A percentile compares a stretch with the other conserved stretches of the same genome.
Evolutionary conservation across 2,888 invertebrate species (phyloP).

Genomic region (Polia nebulosa): DNA sequence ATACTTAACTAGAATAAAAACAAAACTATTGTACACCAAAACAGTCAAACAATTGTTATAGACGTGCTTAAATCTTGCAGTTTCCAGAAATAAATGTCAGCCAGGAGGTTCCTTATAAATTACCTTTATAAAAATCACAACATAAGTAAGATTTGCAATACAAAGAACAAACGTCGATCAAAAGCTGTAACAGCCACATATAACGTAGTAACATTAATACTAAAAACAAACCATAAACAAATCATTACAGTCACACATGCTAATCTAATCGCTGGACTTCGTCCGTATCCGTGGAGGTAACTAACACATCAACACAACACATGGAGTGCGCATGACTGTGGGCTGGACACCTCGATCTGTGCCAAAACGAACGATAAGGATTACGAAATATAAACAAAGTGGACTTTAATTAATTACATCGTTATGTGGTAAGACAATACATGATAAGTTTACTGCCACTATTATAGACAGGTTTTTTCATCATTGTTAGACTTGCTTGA

Average conservation of each 20-base stretch:
- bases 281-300: slow-evolving; percentile 31
- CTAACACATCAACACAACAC: slow-evolving; percentile 3
- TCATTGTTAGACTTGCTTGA: too few species aligned
- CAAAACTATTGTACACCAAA: too few species aligned
- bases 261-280: slow-evolving; percentile 46
- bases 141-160: neutral
- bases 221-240: slow-evolving; percentile 3
- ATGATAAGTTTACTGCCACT: neutral
- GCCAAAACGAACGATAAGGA: slow-evolving; percentile 35
- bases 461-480: neutral
- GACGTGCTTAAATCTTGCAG: too few species aligned
- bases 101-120: neutral
- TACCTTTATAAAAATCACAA: neutral
- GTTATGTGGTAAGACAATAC: neutral
- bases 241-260: slow-evolving; percentile 15
- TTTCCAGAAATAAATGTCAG: neutral
- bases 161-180: neutral
- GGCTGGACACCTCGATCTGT: slow-evolving; percentile 9
- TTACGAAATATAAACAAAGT: slow-evolving; percentile 32
- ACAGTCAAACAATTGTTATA: too few species aligned
- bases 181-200: slow-evolving; percentile 3
- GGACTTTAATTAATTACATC: slow-evolving; percentile 1
- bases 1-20: neutral
- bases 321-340: slow-evolving; percentile 31
- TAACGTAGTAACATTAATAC: slow-evolving; percentile 1